Evolutionary conservation across 2,888 invertebrate genomes (phyloP).

Genomic region (Netelia melanura): DNA sequence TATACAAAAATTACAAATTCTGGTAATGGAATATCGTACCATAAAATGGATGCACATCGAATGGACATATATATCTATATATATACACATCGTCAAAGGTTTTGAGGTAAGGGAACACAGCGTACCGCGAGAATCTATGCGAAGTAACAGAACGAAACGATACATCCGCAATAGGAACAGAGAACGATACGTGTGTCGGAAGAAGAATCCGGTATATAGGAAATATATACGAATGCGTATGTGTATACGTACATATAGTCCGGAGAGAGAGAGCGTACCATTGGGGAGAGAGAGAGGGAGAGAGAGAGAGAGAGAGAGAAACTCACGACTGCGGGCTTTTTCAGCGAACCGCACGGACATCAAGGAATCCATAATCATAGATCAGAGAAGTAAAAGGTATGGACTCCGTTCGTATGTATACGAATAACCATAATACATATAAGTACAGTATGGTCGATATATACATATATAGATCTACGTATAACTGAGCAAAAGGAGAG

Average conservation of each 20-base stretch:
- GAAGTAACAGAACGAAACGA: background rate
- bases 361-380: slow-evolving; percentile 79
- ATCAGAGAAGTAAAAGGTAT: slow-evolving; percentile 70
- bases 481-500: slow-evolving; percentile 24
- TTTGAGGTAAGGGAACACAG: slow-evolving; percentile 29
- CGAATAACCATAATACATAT: slow-evolving; percentile 27
- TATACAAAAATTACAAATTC: background rate
- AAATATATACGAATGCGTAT: background rate
- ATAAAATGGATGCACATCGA: background rate
- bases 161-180: slow-evolving; percentile 35
- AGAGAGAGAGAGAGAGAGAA: slow-evolving; percentile 29
- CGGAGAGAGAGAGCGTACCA: slow-evolving; percentile 21
- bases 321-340: slow-evolving; percentile 49
- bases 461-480: slow-evolving; percentile 7
- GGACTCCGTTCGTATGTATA: slow-evolving; percentile 43
- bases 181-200: slow-evolving; percentile 6
- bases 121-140: slow-evolving; percentile 4
- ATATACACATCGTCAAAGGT: slow-evolving; percentile 20
- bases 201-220: background rate
- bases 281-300: slow-evolving; percentile 10
- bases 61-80: background rate
- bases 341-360: slow-evolving; percentile 67
- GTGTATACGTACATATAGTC: background rate
- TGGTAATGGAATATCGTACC: slow-evolving; percentile 9
- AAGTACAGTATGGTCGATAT: background rate